phyloP scores from a whole-genome alignment of 2,888 invertebrate species.

The Conistra vaccinii region DNA sequence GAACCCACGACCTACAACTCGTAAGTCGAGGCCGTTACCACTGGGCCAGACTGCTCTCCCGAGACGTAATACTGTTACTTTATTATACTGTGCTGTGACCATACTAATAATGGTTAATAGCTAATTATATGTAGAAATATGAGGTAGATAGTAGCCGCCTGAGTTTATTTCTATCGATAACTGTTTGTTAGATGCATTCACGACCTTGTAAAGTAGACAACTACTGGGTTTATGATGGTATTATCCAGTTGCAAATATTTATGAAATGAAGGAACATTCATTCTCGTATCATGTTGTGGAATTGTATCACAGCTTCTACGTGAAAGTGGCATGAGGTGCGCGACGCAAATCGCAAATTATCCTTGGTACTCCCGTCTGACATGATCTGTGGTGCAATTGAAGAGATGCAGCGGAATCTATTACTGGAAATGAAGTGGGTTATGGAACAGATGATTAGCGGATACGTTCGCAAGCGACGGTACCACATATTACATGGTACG shows the following conservation, averaged over 20 bases:
- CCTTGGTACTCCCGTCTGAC: conserved; percentile 79
- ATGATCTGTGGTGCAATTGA: conserved; percentile 53
- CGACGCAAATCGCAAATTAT: conserved; percentile 87
- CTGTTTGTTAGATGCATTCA: conserved; percentile 37
- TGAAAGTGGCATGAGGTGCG: conserved; percentile 77
- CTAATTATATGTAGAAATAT: conserved; percentile 55
- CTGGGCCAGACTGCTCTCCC: too few species aligned
- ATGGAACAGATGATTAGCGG: too few species aligned
- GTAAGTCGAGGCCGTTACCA: too few species aligned
- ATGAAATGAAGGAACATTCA: not conserved
- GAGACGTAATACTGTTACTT: too few species aligned
- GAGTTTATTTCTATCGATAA: conserved; percentile 48
- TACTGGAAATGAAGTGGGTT: not conserved
- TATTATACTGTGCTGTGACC: too few species aligned
- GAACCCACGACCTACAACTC: too few species aligned
- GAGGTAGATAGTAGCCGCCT: conserved; percentile 39
- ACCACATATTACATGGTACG: too few species aligned
- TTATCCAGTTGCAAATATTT: not conserved
- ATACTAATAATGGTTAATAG: conserved; percentile 29
- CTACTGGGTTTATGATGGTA: conserved; percentile 23
- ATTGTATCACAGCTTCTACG: conserved; percentile 70
- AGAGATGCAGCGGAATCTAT: conserved; percentile 30
- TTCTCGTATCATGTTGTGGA: conserved; percentile 17
- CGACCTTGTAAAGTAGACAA: conserved; percentile 12
- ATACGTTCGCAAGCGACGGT: too few species aligned